These are phyloP conservation scores for Tupiocoris notatus DNA, from an alignment of 2,888 invertebrate species.

Conservation along the genomic window DNA sequence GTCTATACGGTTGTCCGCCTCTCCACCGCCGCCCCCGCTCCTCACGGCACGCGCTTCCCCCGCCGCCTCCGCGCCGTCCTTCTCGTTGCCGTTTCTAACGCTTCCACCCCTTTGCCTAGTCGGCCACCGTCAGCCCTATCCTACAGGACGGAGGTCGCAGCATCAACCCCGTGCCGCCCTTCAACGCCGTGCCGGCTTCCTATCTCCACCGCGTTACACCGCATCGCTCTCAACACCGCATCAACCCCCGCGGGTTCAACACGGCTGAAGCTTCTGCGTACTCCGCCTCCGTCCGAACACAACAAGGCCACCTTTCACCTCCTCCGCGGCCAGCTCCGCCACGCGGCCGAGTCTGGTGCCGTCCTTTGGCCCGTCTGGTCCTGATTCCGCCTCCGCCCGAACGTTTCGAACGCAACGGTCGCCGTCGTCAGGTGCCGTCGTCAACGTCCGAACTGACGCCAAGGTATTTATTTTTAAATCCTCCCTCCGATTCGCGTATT, in stretches of 20 bases:
- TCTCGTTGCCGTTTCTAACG: not conserved
- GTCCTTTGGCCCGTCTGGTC: not conserved
- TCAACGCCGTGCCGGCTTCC: slow-evolving; percentile 10
- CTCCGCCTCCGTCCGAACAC: slow-evolving; percentile 11
- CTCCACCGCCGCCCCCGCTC: slow-evolving; percentile 25
- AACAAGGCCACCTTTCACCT: not conserved
- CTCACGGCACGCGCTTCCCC: slow-evolving; percentile 27
- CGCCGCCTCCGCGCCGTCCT: slow-evolving; percentile 26
- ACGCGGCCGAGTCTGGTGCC: not conserved
- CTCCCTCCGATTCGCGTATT: too few relatives aligned
- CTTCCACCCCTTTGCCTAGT: slow-evolving; percentile 10
- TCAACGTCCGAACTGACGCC: too few relatives aligned
- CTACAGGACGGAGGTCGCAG: slow-evolving; percentile 1
- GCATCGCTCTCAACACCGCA: slow-evolving; percentile 28
- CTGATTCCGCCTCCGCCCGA: slow-evolving; percentile 15
- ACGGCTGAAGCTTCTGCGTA: slow-evolving; percentile 21
- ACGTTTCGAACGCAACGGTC: not conserved
- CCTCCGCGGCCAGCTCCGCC: not conserved
- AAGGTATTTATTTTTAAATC: too few relatives aligned
- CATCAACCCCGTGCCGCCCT: too few relatives aligned
- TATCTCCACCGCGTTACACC: too few relatives aligned
- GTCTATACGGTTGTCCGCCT: slow-evolving; percentile 25
- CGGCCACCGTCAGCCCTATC: slow-evolving; percentile 37
- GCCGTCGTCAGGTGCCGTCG: too few relatives aligned
- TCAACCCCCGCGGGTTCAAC: slow-evolving; percentile 19